phyloP scores from a whole-genome alignment of 2,888 invertebrate species.

The Seira sanloemensis region DNA sequence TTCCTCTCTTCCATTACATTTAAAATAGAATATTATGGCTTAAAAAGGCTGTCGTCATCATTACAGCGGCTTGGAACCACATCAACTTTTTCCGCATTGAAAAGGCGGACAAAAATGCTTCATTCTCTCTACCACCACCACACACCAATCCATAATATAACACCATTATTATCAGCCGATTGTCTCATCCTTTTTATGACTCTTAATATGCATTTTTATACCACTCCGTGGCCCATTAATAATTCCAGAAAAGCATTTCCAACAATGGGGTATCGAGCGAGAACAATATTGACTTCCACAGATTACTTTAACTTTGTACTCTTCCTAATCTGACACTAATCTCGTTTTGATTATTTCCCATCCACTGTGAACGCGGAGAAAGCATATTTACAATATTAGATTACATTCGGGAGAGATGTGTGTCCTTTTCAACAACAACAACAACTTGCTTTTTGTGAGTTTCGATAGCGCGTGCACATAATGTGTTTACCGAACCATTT shows the following conservation, averaged over 20 bases:
- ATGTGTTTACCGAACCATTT: neutral
- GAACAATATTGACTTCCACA: constrained; percentile 28
- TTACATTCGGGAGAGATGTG: too few relatives aligned
- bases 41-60: constrained; percentile 57
- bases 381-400: neutral
- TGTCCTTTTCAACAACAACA: neutral
- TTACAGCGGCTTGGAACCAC: neutral
- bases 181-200: constrained; percentile 17
- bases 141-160: neutral
- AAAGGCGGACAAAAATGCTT: constrained; percentile 25
- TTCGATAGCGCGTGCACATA: neutral
- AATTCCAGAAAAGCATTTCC: neutral
- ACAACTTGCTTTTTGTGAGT: neutral
- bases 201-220: constrained; percentile 18
- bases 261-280: neutral
- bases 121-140: constrained; percentile 22
- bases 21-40: constrained; percentile 8
- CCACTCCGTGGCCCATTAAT: neutral
- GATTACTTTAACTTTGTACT: constrained; percentile 36
- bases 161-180: constrained; percentile 20
- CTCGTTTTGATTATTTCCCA: constrained; percentile 68
- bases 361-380: constrained; percentile 7
- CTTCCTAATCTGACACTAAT: constrained; percentile 73
- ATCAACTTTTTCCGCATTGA: neutral
- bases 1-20: constrained; percentile 22